These are phyloP conservation scores for Lithobates pipiens DNA, from an alignment of 2,797 vertebrate genomes.

Conservation along the genomic window DNA sequence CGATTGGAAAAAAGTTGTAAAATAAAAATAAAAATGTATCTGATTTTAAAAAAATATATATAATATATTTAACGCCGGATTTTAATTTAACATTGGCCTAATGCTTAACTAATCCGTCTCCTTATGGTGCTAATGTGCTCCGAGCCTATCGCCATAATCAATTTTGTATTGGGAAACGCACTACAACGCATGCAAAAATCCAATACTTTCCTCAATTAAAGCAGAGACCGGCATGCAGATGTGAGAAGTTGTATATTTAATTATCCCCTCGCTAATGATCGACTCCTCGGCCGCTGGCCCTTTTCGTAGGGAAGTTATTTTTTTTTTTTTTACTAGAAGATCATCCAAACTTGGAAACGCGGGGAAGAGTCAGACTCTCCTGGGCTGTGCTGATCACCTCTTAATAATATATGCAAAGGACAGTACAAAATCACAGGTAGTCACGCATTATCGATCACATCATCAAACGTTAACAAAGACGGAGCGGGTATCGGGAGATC, in stretches of 20 bases:
- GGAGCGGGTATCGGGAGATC: not conserved
- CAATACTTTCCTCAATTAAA: constrained; percentile 48
- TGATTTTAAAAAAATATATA: not conserved
- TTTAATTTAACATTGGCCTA: not conserved
- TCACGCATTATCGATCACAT: no score
- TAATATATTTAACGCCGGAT: not conserved
- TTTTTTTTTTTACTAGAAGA: no score
- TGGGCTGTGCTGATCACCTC: no score
- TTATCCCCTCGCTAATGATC: not conserved
- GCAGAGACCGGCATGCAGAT: not conserved
- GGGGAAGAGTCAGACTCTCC: no score
- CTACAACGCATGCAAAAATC: constrained; percentile 12
- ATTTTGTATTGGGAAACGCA: constrained; percentile 11
- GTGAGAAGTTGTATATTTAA: not conserved
- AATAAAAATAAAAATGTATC: no score
- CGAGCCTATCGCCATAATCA: constrained; percentile 13
- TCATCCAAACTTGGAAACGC: no score
- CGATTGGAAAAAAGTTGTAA: no score
- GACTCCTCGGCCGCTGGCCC: not conserved
- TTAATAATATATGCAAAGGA: no score
- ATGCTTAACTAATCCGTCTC: not conserved
- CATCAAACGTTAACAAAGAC: not conserved
- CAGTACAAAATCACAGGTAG: no score
- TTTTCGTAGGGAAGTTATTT: not conserved
- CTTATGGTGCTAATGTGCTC: not conserved